Evolutionary conservation across 2,888 invertebrate genomes (phyloP), one percentile per base, ranked within the genome.

Genomic region (Rugalucina vietnamica): DNA sequence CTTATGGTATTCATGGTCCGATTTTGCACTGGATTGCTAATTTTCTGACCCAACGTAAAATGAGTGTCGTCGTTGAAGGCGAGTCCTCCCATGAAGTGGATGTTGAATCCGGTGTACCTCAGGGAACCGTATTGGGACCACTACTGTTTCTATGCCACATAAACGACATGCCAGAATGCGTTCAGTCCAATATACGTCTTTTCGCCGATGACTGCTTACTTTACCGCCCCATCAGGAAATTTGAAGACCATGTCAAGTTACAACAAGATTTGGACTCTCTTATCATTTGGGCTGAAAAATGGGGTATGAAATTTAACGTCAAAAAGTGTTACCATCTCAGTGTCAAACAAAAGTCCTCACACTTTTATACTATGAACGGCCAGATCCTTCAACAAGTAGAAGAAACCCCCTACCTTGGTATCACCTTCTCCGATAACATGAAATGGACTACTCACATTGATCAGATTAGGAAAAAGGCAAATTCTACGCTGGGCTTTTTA

Each of bases 261-360:
- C 77, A 81, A 32, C 14, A 72, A 77, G 72, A 81, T 32, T 73
- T 77, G 24, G 36, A 43, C 21, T 60, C 43, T 1, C 76, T 82
- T 1, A 54, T 78, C 24, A 1, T 1, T 21, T 82, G 77, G 77
- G 82, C 77, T 14, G 32, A 12, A 12, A 69, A 18, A 21, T 79
- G 71, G 79, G 76, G 75, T n/a, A 83, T 76, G 79, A 36, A 70
- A 60, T 83, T 83, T 39, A 75, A 83, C 32, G 32, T 71, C 3
- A 49, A 71, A 29, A 82, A 82, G 43, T 78, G 82, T n/a, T 73
- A 78, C 29, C 21, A 73, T 10, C 54, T 81, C 27, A 54, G 60
- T 21, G 29, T 69, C n/a, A 71, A 74, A 50, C 5, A 69, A 14
- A 74, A 74, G 39, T 50, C 60, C 24, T 36, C 24, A 8, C 27